Base-by-base conservation (phyloP, 2,888 invertebrate genomes). In the Drosophila trichaetosa region DNA sequence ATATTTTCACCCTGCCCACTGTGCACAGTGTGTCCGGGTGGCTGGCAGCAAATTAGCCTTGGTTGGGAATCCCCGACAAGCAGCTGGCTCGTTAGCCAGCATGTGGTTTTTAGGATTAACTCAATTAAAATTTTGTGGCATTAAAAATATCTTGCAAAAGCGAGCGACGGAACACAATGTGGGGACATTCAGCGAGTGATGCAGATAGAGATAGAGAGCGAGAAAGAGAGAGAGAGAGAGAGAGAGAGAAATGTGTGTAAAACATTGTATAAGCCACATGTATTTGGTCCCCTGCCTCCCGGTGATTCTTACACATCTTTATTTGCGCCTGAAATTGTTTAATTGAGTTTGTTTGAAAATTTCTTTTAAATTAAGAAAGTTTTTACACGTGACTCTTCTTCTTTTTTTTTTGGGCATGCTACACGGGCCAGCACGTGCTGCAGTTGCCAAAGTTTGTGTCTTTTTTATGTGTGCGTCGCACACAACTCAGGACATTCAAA, bases 311-410 rank as follows among this genome's bases (percentile, higher is more conserved):
- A 60, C 78, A 80, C 79, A 87, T 89, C 74, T 89, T 89, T 87
- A 85, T 89, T 85, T 89, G 76, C 61, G 80, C 79, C 78, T 75
- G 74, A 82, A 87, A 87, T 87, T 89, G 89, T 89, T 89, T 87
- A 87, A 87, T 89, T 87, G 86, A 87, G 87, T 89, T 87, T 87
- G 89, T 89, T 87, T 75, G 82, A 86, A 87, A 87, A 87, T 89
- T 87, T 87, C 86, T 89, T 87, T 87, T 89, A 87, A 87, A 87
- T 87, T 87, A 87, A 85, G 88, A 87, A 87, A 87, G 78, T 87
- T 89, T 84, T 71, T 76, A 83, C 83, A 87, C 87, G 87, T 87
- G 87, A 87, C 82, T 78, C 73, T 84, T 68, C 78, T 65, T 40
- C 21, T 33, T 46, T 58, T 51, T 49, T 29, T 38, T 24, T 4